A percentile compares a stretch with the other conserved stretches of the same genome.
These are phyloP conservation scores for Cephus rjabovi DNA, from an alignment of 2,888 invertebrate species.

Conservation along the genomic window DNA sequence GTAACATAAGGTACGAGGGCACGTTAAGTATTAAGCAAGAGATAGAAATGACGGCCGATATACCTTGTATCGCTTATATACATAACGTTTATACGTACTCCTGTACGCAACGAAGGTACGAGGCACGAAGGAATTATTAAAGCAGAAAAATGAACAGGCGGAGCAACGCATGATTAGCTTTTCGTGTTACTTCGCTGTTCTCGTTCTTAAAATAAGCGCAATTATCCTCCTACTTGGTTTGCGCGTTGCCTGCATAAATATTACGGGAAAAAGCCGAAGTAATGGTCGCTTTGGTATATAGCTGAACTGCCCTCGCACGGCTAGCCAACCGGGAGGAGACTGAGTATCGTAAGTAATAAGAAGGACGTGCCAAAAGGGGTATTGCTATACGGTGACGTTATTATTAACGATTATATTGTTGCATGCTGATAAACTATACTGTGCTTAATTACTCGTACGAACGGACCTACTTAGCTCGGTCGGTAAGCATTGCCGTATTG, in stretches of 20 bases:
- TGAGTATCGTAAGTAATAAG: neutral
- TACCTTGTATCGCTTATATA: neutral
- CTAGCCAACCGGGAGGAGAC: neutral
- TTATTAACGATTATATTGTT: conserved; percentile 53
- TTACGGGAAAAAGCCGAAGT: neutral
- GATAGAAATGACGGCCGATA: neutral
- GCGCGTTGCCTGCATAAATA: conserved; percentile 6
- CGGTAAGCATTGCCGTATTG: neutral
- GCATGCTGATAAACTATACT: conserved; percentile 47
- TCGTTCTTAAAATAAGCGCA: conserved; percentile 40
- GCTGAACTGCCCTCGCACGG: neutral
- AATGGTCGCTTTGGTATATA: neutral
- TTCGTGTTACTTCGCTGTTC: conserved; percentile 39
- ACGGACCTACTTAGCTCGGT: conserved; percentile 26
- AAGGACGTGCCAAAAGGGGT: conserved; percentile 46
- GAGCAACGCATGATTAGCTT: conserved; percentile 51
- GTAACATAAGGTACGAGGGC: conserved; percentile 12
- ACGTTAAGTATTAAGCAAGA: neutral
- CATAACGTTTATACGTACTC: neutral
- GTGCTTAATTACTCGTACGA: conserved; percentile 37
- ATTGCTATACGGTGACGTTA: conserved; percentile 35
- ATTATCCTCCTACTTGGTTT: conserved; percentile 47
- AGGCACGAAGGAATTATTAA: conserved; percentile 28
- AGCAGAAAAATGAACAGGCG: conserved; percentile 29
- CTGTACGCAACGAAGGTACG: neutral